These are phyloP conservation scores for Bubalus kerabau DNA, from an alignment of 2,113 vertebrate species.

Conservation along the genomic window DNA sequence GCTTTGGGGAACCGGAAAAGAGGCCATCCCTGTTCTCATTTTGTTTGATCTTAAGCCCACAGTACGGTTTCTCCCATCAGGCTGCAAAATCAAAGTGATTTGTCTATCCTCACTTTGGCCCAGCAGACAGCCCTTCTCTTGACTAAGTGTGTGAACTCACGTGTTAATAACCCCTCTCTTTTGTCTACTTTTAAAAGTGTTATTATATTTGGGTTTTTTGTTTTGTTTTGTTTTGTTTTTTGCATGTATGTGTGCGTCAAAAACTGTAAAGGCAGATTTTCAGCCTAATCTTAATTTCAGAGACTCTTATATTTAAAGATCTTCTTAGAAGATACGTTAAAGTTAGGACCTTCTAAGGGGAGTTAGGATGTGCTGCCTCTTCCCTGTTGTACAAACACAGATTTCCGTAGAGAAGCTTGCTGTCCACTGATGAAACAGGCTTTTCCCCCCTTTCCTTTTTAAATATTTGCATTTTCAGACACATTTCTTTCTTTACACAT, in stretches of 20 bases:
- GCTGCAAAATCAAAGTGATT: not conserved
- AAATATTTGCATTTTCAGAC: not conserved
- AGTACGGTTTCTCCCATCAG: not conserved
- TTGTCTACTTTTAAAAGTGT: not conserved
- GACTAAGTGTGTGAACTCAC: not conserved
- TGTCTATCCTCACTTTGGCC: not conserved
- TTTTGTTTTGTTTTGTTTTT: not conserved
- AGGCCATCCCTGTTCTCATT: not conserved
- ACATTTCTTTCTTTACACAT: not conserved
- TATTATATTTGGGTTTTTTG: not conserved
- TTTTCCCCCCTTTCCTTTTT: not conserved
- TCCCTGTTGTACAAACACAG: not conserved
- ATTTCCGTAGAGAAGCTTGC: not conserved
- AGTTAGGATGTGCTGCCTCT: not conserved
- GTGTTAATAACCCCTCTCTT: not conserved
- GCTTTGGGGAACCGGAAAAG: not conserved
- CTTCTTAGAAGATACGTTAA: not conserved
- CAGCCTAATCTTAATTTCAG: not conserved
- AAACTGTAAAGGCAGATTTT: not conserved
- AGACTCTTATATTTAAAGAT: not conserved
- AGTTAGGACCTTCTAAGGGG: not conserved
- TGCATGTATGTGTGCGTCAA: not conserved
- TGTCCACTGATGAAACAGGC: not conserved
- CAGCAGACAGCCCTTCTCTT: not conserved
- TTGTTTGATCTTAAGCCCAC: conserved; percentile 30